These are phyloP conservation scores for Drosophila antonietae DNA, from an alignment of 2,888 invertebrate genomes.

Conservation along the genomic window DNA sequence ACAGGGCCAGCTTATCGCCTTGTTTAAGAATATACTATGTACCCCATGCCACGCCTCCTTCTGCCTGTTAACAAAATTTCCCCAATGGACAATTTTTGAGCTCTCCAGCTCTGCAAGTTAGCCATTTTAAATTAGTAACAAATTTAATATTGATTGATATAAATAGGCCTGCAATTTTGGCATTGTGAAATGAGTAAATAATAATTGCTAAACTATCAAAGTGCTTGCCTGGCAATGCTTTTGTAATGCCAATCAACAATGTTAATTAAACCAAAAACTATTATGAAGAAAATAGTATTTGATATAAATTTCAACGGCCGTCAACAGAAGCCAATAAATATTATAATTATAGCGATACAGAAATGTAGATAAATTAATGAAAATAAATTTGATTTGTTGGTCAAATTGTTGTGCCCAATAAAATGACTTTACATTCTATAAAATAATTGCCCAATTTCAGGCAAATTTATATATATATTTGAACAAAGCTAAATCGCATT, in stretches of 20 bases:
- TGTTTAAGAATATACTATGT: too few relatives aligned
- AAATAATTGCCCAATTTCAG: not conserved
- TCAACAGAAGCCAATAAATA: not conserved
- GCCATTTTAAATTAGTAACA: too few relatives aligned
- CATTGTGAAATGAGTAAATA: not conserved
- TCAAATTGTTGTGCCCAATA: slow-evolving; percentile 16
- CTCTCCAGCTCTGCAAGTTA: too few relatives aligned
- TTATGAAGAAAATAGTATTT: not conserved
- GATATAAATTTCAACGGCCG: not conserved
- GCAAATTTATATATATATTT: not conserved
- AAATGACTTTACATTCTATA: slow-evolving; percentile 6
- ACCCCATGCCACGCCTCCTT: too few relatives aligned
- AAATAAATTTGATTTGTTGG: slow-evolving; percentile 16
- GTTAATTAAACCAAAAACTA: not conserved
- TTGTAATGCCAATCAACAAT: not conserved
- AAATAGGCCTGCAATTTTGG: not conserved
- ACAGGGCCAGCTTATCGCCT: too few relatives aligned
- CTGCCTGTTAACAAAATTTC: too few relatives aligned
- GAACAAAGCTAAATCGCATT: not conserved
- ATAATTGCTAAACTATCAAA: not conserved
- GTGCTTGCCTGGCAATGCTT: not conserved
- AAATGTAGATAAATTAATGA: slow-evolving; percentile 3
- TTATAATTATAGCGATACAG: not conserved
- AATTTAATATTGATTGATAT: not conserved
- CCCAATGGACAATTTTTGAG: too few relatives aligned